A percentile compares a stretch with the other conserved stretches of the same genome.
phyloP scores from a whole-genome alignment of 1,140 invertebrate species.

The Conus ventricosus region DNA sequence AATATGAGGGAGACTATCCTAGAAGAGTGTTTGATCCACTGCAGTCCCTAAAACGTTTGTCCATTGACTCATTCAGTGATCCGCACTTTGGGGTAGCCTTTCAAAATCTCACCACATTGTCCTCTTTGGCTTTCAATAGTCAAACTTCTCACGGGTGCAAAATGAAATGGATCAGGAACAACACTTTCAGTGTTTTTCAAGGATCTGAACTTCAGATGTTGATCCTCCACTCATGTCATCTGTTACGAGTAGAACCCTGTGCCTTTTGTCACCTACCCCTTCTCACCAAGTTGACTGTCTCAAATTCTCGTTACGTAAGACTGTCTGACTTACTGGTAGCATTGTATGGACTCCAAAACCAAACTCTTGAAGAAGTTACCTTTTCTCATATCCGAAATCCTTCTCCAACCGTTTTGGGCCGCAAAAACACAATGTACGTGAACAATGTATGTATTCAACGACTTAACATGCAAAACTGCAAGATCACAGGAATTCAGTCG shows the following conservation, averaged over 20 bases:
- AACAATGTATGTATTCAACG: background rate
- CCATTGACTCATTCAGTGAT: conserved; percentile 2
- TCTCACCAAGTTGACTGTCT: background rate
- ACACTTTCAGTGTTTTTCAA: background rate
- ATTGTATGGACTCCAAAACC: conserved; percentile 17
- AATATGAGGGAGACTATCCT: background rate
- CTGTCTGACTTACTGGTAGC: background rate
- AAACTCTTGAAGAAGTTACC: background rate
- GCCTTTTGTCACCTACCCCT: background rate
- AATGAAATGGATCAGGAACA: background rate
- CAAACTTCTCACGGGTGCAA: background rate
- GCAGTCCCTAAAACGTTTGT: background rate
- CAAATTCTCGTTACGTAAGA: too few species aligned
- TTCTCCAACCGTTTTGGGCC: background rate
- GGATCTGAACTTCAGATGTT: background rate
- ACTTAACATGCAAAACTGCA: background rate
- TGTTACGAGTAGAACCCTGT: background rate
- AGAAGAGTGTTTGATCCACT: background rate
- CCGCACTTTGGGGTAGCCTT: background rate
- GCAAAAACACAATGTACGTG: background rate
- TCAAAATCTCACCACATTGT: background rate
- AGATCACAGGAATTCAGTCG: background rate
- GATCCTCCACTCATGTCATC: background rate
- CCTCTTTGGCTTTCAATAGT: background rate
- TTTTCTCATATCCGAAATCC: background rate